Conservation (phyloP, 2,888 invertebrate species). For the Maniola hyperantus region DNA sequence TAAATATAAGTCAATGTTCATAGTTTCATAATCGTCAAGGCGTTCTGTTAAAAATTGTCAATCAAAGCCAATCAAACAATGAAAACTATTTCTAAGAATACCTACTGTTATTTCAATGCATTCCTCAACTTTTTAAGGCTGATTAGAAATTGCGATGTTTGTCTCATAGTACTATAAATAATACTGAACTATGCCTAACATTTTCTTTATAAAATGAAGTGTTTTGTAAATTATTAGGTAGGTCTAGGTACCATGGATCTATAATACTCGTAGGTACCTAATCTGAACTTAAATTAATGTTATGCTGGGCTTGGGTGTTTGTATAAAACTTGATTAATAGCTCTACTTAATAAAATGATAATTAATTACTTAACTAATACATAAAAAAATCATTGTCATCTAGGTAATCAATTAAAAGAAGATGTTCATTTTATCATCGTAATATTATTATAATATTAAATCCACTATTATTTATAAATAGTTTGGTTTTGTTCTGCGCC, state of each 20-base stretch:
- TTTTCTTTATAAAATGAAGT: too few relatives aligned
- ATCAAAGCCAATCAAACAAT: background rate
- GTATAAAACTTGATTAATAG: background rate
- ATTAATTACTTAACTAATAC: slow-evolving; percentile 2
- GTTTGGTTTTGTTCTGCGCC: background rate
- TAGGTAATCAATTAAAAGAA: background rate
- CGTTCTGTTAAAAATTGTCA: background rate
- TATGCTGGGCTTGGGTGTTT: background rate
- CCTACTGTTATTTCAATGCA: background rate
- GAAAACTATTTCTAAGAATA: background rate
- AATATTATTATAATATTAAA: background rate
- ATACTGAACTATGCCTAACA: too few relatives aligned
- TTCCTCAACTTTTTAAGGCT: background rate
- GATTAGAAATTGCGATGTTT: background rate
- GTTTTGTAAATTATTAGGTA: too few relatives aligned
- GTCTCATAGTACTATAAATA: background rate
- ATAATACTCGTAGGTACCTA: too few relatives aligned
- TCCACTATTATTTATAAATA: background rate
- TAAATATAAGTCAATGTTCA: background rate
- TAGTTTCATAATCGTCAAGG: background rate
- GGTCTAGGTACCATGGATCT: too few relatives aligned
- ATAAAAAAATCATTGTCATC: background rate
- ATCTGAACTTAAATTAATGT: too few relatives aligned
- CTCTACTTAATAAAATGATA: background rate
- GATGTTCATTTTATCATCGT: background rate